These are phyloP conservation scores for Danio kyathit DNA, from an alignment of 2,797 vertebrate genomes.

Conservation along the genomic window DNA sequence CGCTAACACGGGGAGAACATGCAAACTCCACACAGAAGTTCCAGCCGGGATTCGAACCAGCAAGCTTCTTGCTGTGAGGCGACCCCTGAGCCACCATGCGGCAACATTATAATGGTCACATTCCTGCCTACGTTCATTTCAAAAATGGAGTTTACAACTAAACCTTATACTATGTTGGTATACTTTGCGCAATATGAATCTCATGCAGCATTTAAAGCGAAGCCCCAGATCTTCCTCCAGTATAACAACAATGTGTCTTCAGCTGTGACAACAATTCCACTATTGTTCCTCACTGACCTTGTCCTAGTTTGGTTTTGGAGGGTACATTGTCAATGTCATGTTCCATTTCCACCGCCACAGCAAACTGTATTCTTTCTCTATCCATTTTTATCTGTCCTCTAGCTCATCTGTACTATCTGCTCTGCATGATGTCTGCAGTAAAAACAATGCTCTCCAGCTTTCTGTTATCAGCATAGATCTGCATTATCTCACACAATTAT, in stretches of 20 bases:
- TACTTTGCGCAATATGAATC: not conserved
- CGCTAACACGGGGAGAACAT: too few species aligned
- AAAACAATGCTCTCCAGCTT: slow-evolving; percentile 53
- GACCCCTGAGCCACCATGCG: too few species aligned
- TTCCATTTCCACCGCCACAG: slow-evolving; percentile 49
- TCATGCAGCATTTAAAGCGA: not conserved
- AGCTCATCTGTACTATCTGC: slow-evolving; percentile 57
- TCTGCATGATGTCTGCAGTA: slow-evolving; percentile 56
- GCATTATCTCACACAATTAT: slow-evolving; percentile 61
- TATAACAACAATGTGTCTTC: slow-evolving; percentile 20
- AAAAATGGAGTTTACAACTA: not conserved
- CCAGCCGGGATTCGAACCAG: too few species aligned
- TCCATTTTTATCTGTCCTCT: slow-evolving; percentile 56
- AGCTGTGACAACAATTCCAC: not conserved
- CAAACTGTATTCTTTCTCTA: slow-evolving; percentile 36
- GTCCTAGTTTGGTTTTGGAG: slow-evolving; percentile 48
- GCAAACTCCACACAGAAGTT: too few species aligned
- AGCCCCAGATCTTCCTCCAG: not conserved
- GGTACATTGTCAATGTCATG: slow-evolving; percentile 34
- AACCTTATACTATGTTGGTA: not conserved
- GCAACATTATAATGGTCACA: not conserved
- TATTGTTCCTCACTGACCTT: slow-evolving; percentile 33
- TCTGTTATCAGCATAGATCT: slow-evolving; percentile 57
- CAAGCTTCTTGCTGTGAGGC: too few species aligned
- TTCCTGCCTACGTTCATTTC: not conserved